Conservation (phyloP, 2,888 invertebrate species). For the Neoaliturus tenellus region DNA sequence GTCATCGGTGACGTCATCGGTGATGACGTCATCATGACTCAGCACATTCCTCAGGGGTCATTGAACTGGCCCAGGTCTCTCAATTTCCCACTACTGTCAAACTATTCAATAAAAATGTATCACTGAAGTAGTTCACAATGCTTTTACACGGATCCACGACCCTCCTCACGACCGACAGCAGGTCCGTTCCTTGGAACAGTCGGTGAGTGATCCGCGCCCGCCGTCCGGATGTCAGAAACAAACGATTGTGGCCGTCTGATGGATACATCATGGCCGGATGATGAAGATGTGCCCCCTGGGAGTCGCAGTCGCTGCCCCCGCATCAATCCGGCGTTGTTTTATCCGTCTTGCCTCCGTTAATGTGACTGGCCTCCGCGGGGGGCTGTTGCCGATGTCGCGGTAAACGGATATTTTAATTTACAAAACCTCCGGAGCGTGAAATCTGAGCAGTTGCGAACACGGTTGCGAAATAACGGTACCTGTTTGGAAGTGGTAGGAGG, state of each 20-base stretch:
- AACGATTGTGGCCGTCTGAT: slow-evolving; percentile 17
- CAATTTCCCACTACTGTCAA: no score
- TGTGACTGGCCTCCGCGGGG: neutral
- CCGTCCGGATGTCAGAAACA: neutral
- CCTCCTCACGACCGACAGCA: no score
- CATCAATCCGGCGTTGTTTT: neutral
- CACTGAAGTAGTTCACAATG: no score
- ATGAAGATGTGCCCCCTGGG: slow-evolving; percentile 23
- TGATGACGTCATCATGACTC: no score
- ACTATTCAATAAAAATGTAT: no score
- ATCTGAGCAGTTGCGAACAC: neutral
- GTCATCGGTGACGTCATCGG: no score
- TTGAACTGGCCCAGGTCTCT: no score
- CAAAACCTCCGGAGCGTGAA: slow-evolving; percentile 3
- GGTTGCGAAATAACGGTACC: neutral
- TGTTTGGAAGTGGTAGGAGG: neutral
- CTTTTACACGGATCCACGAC: no score
- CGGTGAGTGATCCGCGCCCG: slow-evolving; percentile 7
- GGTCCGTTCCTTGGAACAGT: neutral
- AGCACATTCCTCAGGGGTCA: no score
- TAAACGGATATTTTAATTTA: slow-evolving; percentile 13
- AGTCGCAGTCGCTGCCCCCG: neutral
- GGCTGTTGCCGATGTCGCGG: neutral
- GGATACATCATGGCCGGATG: neutral
- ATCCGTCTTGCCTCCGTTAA: neutral